Percentiles rank a stretch among this genome's conserved stretches.
phyloP scores from a whole-genome alignment of 2,113 vertebrate genomes.

The Cacatua alba region DNA sequence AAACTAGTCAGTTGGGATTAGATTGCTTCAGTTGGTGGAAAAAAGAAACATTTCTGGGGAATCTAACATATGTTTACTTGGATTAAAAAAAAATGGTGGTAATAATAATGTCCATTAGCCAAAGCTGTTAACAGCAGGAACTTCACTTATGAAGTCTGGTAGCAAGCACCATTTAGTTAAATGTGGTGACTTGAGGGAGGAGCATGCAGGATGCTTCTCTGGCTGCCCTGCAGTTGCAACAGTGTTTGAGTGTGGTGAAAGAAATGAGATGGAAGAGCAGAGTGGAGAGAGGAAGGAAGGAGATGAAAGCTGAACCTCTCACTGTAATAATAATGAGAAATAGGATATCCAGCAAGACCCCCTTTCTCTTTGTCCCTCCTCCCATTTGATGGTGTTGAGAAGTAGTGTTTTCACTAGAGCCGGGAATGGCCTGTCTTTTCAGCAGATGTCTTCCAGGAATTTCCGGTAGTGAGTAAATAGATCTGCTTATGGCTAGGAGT shows the following conservation, averaged over 20 bases:
- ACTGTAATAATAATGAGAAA: background rate
- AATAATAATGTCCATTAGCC: background rate
- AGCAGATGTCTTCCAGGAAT: constrained; percentile 25
- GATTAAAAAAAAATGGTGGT: background rate
- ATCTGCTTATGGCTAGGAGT: background rate
- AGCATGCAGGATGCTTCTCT: background rate
- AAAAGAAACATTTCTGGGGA: background rate
- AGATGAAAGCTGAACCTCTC: background rate
- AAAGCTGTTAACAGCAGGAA: background rate
- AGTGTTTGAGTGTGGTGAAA: background rate
- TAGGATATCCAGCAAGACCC: background rate
- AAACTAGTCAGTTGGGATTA: background rate
- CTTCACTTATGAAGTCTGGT: background rate
- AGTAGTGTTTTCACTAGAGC: background rate
- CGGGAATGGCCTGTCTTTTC: background rate
- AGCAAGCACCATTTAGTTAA: background rate
- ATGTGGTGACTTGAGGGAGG: background rate
- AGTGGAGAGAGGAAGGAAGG: background rate
- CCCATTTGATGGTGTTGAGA: background rate
- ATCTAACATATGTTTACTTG: background rate
- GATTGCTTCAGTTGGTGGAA: background rate
- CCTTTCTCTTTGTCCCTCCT: background rate
- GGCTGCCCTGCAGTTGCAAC: background rate
- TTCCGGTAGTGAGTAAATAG: background rate
- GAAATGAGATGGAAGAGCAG: background rate